Base-by-base conservation (phyloP, 2,888 invertebrate genomes). In the Byasa hedistus region DNA sequence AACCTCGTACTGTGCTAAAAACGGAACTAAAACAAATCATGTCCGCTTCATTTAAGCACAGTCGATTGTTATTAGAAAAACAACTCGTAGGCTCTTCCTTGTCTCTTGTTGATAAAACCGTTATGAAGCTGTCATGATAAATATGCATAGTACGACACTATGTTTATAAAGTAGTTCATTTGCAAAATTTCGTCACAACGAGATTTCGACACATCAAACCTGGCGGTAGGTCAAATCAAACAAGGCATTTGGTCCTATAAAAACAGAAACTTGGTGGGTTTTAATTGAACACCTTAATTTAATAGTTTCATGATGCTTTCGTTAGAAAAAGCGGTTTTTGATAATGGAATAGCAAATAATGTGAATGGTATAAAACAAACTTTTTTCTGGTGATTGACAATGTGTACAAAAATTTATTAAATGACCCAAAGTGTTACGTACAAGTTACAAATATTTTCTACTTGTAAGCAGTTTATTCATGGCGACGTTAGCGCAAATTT, bases 131-230 rank as follows among this genome's bases (percentile, higher is more conserved):
- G n/a, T 27, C 10, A 51, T 51, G 52, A 48, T 36, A 51, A 52
- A 60, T 23, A 60, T 32, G 52, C 54, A 61, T 36, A 36, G 22
- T 22, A 54, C 32, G 61, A 19, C 19, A 36, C 36, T 36, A 59
- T 59, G 61, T 61, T 61, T 61, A 61, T 61, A 61, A 61, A 54
- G 61, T 54, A 54, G 54, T 52, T 8, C 54, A 52, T 54, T 36
- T 61, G 17, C 32, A 60, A 57, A 27, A 27, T 57, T 57, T 19
- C 27, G 57, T 32, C 21, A 32, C 3, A 5, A 0, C 52, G 12
- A n/a, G 22, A 54, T 54, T 54, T 22, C 22, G 15, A 3, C 19
- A 48, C 1, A 48, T 48, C 5, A n/a, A 48, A n/a, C 48, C 44
- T 44, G n/a, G n/a, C n/a, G n/a, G 48, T n/a, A n/a, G n/a, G 5